A percentile compares a stretch with the other conserved stretches of the same genome.
These are phyloP conservation scores for Rousettus madagascariensis DNA, from an alignment of 2,797 vertebrate genomes.

Conservation along the genomic window DNA sequence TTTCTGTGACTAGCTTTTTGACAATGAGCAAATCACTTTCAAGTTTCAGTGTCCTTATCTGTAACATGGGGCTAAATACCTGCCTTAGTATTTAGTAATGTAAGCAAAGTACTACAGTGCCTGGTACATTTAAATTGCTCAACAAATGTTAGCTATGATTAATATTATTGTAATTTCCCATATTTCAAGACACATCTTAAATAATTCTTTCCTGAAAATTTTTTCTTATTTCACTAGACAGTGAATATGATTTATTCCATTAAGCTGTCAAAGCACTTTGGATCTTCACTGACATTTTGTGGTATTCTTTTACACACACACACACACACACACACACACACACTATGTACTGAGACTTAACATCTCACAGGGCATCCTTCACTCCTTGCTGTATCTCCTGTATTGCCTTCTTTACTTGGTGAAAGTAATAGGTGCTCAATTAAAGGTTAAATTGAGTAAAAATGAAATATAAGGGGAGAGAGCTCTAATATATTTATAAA, in stretches of 20 bases:
- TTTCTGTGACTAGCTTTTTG: background rate
- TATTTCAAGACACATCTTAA: background rate
- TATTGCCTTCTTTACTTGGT: background rate
- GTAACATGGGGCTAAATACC: background rate
- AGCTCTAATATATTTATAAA: background rate
- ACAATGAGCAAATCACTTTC: background rate
- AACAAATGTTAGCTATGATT: background rate
- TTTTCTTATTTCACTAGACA: background rate
- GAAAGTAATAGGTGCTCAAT: background rate
- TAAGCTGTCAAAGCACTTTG: background rate
- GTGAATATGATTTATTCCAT: background rate
- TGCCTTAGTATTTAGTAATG: background rate
- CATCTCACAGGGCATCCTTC: background rate
- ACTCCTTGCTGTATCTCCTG: background rate
- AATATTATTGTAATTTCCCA: background rate
- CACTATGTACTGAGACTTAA: background rate
- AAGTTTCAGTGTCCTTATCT: background rate
- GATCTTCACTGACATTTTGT: background rate
- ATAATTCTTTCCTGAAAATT: background rate
- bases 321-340: too few relatives aligned
- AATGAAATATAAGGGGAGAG: background rate
- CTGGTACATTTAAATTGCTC: background rate
- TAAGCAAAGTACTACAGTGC: background rate
- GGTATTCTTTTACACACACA: background rate
- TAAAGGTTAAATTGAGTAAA: background rate